Evolutionary conservation across 2,797 vertebrate species (phyloP), one percentile per base, ranked within the genome.

Genomic region (Thunnus albacares): DNA sequence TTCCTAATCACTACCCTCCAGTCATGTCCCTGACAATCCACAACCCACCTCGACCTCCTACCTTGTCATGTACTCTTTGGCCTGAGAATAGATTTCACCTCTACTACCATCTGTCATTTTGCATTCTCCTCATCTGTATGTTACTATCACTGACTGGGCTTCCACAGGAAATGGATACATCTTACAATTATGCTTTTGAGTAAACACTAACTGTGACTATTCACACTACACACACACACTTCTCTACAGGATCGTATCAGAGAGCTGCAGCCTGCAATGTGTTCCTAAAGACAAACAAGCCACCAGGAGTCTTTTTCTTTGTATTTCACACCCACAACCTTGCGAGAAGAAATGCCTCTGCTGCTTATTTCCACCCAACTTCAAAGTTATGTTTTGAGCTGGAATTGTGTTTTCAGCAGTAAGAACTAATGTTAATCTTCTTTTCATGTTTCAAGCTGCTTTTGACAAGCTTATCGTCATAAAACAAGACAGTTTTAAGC

Each of bases 181-280:
- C 35, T 72, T 53, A n/a, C 72, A 45, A 67, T 74, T 62, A 24
- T 68, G 58, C 51, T 86, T 74, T 75, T 58, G 24, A 74, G 51
- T 49, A 69, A 84, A 80, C 62, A 77, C 72, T 63, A 74, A 76
- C 52, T 55, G n/a, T 51, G 53, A 75, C 28, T 38, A 56, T 66
- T 78, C 68, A 62, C 67, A 61, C 53, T 47, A 53, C 33, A 71
- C 33, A 58, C 22, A 45, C 60, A 63, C 18, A 47, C 26, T 35
- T 63, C 14, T 64, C 52, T 45, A 20, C 43, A 71, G 72, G 41
- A 91, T 93, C 82, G 84, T 86, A 92, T 95, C 78, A 91, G 70
- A 92, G 80, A 81, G 81, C 71, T 49, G 75, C 76, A 81, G 71
- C 53, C 61, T 18, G 52, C 43, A 38, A 17, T 77, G 60, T 75